Evolutionary conservation across 2,888 invertebrate genomes (phyloP), one percentile per base, ranked within the genome.

Genomic region (Diabrotica balteata): DNA sequence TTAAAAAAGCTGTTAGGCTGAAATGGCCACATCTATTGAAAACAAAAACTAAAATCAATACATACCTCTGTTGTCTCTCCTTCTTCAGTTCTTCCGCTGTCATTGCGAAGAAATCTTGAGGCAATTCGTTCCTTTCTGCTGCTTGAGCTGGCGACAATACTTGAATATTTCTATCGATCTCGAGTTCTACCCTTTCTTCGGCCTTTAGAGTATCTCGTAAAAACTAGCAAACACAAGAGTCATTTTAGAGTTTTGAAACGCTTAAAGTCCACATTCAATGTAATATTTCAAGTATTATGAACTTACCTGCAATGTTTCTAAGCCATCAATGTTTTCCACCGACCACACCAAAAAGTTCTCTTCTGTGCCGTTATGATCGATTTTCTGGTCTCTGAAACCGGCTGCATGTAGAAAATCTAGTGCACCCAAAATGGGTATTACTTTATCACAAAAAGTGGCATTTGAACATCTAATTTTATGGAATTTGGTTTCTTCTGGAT

Each of bases 401-500:
- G 93, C 93, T 0, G 95, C 94, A 72, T 88, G 82, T 0, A 97
- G 83, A 69, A 97, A 89, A 76, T 96, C 95, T 76, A 90, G 84
- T 0, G 94, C 88, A 0, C 97, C 97, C 76, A 94, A 91, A 44
- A 96, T 84, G 0, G 90, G 88, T 11, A 89, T 86, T 0, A 97
- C 94, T 81, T 93, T 90, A 63, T 97, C 96, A 77, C 88, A 86
- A 79, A 94, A 96, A 61, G 87, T 89, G 74, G 87, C 86, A 83
- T 97, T 98, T 4, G 90, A 89, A 86, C 93, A 89, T 73, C 96
- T 87, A 63, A 98, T 97, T 85, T 93, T 95, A 77, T 92, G 91
- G 83, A 90, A 98, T 81, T 98, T 98, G 68, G 93, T 91, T 79
- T 97, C 96, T 0, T 88, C 88, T 0, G 96, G 96, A 83, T 95